phyloP scores from a whole-genome alignment of 1,140 invertebrate species.

The Drosophila nikananu region DNA sequence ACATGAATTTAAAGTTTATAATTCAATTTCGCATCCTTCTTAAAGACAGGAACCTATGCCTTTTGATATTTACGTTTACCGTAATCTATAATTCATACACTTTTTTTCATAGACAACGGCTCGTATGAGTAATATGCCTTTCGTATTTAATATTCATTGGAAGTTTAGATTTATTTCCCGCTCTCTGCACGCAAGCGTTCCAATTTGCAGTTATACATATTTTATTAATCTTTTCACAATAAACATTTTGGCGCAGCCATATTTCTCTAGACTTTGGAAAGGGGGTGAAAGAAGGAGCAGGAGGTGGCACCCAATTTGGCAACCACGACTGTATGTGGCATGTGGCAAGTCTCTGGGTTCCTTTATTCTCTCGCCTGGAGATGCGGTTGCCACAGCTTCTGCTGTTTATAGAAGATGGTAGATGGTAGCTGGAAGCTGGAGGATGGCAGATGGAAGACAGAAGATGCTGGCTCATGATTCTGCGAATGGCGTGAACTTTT shows the following conservation, averaged over 20 bases:
- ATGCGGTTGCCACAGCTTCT: slow-evolving; percentile 41
- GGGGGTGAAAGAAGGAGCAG: not conserved
- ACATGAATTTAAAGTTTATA: not conserved
- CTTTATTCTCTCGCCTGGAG: slow-evolving; percentile 35
- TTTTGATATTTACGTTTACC: not conserved
- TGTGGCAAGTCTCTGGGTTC: slow-evolving; percentile 60
- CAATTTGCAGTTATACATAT: slow-evolving; percentile 48
- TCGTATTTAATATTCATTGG: slow-evolving; percentile 17
- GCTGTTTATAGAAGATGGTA: slow-evolving; percentile 22
- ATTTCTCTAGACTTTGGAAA: slow-evolving; percentile 30
- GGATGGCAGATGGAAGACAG: slow-evolving; percentile 1
- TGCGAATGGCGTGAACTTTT: slow-evolving; percentile 80
- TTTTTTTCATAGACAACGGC: slow-evolving; percentile 13
- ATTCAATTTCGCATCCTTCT: not conserved
- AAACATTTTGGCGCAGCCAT: slow-evolving; percentile 71
- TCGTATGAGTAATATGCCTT: slow-evolving; percentile 43
- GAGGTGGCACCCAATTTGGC: slow-evolving; percentile 59
- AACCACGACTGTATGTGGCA: slow-evolving; percentile 50
- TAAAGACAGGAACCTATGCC: not conserved
- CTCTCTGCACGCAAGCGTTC: slow-evolving; percentile 14
- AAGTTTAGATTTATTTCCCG: slow-evolving; percentile 27
- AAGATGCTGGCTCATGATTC: slow-evolving; percentile 54
- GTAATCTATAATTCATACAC: slow-evolving; percentile 20
- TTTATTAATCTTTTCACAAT: slow-evolving; percentile 67
- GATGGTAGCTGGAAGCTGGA: slow-evolving; percentile 22